Percentiles rank a stretch among this genome's conserved stretches.
Conservation (phyloP, 2,797 vertebrate species). For the Falco peregrinus region DNA sequence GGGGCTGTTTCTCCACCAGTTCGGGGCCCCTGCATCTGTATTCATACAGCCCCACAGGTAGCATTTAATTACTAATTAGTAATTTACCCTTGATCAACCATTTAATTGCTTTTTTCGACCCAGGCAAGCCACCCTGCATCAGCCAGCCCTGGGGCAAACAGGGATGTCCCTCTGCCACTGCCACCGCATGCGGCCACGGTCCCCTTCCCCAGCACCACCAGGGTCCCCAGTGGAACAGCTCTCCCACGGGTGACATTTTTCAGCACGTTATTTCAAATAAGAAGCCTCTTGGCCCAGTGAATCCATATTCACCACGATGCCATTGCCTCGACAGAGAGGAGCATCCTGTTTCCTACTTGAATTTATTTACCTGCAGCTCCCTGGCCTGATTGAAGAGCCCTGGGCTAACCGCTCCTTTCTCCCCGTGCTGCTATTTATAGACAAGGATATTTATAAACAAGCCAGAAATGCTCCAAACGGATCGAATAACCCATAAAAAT, state of each 20-base stretch:
- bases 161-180: background rate
- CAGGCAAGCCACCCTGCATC: no score
- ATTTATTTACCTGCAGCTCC: background rate
- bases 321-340: background rate
- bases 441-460: constrained; percentile 17
- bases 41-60: background rate
- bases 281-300: background rate
- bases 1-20: background rate
- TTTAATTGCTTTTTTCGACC: background rate
- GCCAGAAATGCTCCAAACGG: background rate
- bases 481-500: background rate
- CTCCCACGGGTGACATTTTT: background rate
- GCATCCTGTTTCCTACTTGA: background rate
- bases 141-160: accelerated
- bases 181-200: accelerated
- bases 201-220: background rate
- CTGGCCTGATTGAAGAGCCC: background rate
- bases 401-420: background rate
- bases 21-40: accelerated
- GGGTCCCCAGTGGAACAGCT: accelerated
- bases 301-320: accelerated
- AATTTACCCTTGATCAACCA: background rate
- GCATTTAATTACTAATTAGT: background rate
- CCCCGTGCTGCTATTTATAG: background rate
- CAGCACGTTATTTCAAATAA: background rate